Evolutionary conservation across 2,797 vertebrate genomes (phyloP), one percentile per base, ranked within the genome.

Genomic region (Oophaga sylvatica): DNA sequence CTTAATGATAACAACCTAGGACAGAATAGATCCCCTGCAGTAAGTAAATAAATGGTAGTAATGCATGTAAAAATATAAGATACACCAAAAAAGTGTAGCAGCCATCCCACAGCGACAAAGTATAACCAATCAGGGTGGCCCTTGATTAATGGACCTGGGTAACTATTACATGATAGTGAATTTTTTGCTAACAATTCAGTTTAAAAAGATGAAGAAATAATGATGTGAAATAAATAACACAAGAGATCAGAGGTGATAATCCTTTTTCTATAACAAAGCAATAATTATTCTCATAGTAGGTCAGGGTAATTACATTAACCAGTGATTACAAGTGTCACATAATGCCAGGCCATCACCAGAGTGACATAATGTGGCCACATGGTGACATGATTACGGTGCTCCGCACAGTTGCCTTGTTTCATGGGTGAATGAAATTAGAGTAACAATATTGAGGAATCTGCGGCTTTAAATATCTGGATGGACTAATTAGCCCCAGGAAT

Each of bases 361-460:
- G 2, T 77, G 45, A 77, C 75, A 26, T 77, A 26, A 77, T 77
- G 56, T 56, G 48, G n/a, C 76, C 53, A 59, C 76, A 78, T 57
- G 56, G 53, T 17, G 76, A 78, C 17, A 78, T 26, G 59, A 78
- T 29, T 75, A 75, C 3, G 20, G 19, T 11, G 8, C 22, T 48
- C 41, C 20, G 19, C 70, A 11, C 6, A 35, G 22, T 65, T 26
- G 20, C 22, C 11, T 16, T 1, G 22, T 31, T 29, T 70, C 31
- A 70, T 17, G 7, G 7, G 16, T 15, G 5, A 73, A 20, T 45
- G 35, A 17, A 5, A 19, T 41, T 71, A 17, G 26, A 35, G 68
- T 5, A 35, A 35, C 15, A 68, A 15, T 35, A 5, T 70, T 31
- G 29, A 22, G 35, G 4, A 41, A 10, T 3, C 19, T 22, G 35